Evolutionary conservation across 2,113 vertebrate genomes (phyloP).

Genomic region (Phaetusa simplex): DNA sequence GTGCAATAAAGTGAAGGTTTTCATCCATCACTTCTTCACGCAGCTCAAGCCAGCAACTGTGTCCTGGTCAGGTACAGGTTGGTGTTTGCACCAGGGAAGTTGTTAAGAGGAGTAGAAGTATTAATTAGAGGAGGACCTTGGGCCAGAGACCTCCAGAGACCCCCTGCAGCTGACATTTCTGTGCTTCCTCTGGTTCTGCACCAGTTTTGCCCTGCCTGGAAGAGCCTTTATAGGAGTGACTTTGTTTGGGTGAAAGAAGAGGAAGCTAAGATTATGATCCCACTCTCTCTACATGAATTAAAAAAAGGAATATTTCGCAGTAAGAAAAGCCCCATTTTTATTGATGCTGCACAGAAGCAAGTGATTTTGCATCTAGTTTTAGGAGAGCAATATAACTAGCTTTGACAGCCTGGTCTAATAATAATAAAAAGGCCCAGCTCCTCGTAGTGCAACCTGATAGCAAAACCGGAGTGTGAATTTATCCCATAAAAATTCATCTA

Average conservation of each 20-base stretch:
- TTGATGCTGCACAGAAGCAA: conserved; percentile 22
- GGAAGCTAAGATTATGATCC: background rate
- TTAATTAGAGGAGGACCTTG: background rate
- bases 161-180: background rate
- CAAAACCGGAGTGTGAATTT: conserved; percentile 49
- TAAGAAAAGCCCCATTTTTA: conserved; percentile 10
- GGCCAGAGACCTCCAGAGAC: background rate
- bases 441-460: background rate
- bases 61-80: background rate
- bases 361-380: conserved; percentile 57
- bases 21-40: background rate
- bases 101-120: background rate
- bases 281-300: background rate
- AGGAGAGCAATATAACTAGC: conserved; percentile 54
- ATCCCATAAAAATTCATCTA: conserved; percentile 66
- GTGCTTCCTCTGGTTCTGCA: background rate
- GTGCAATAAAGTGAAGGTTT: background rate
- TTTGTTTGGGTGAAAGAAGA: background rate
- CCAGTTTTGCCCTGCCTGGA: background rate
- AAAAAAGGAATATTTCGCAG: background rate
- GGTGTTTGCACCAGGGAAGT: background rate
- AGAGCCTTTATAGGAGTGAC: background rate
- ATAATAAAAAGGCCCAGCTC: conserved; percentile 54
- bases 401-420: conserved; percentile 55
- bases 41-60: background rate